These are phyloP conservation scores for Nerophis ophidion DNA, from an alignment of 2,113 vertebrate genomes.

Conservation along the genomic window DNA sequence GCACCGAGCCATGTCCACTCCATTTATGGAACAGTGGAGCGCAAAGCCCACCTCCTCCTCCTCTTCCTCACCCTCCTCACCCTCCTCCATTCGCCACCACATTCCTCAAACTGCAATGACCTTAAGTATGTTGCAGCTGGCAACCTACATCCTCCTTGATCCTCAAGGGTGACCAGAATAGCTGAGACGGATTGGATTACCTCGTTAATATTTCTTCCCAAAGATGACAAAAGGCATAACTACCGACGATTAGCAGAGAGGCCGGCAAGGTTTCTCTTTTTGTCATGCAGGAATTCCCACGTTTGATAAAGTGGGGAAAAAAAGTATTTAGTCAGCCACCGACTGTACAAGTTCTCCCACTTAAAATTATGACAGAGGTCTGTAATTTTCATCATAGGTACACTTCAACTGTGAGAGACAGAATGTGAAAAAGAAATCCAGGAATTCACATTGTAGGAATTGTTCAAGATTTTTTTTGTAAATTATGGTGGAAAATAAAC, in stretches of 20 bases:
- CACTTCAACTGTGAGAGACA: no score
- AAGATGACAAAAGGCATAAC: constrained; percentile 28
- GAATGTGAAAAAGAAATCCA: no score
- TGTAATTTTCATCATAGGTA: no score
- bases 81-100: neutral
- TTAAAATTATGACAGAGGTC: no score
- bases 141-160: constrained; percentile 1
- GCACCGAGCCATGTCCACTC: constrained; percentile 39
- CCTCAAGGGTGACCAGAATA: constrained; percentile 14
- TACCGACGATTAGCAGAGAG: constrained; percentile 18
- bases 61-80: neutral
- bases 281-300: constrained; percentile 60
- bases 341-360: no score
- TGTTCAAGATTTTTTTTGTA: no score
- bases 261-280: constrained; percentile 38
- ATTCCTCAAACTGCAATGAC: constrained; percentile 14
- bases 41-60: constrained; percentile 1
- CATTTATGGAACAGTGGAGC: constrained; percentile 47
- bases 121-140: constrained; percentile 14
- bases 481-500: no score
- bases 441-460: no score
- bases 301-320: no score
- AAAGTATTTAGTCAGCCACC: no score
- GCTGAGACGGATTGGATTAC: constrained; percentile 19
- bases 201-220: constrained; percentile 22